Conservation (phyloP, 2,797 vertebrate genomes). For the Fundulus diaphanus region DNA sequence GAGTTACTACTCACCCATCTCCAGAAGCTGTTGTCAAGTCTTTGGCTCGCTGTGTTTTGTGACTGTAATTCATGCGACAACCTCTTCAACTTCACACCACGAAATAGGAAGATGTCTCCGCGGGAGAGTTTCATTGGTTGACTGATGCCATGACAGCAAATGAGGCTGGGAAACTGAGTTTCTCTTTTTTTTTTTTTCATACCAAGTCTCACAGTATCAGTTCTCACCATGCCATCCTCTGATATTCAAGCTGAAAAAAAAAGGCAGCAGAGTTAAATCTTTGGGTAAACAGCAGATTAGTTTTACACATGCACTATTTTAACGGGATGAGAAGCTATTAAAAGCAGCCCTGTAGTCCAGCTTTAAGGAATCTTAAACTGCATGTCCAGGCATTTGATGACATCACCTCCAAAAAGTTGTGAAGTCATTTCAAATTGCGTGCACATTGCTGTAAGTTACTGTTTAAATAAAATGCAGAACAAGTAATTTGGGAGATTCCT, state of each 20-base stretch:
- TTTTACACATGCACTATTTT: neutral
- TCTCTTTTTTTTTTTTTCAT: conserved; percentile 5
- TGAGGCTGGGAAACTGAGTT: conserved; percentile 71
- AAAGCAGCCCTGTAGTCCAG: neutral
- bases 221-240: conserved; percentile 37
- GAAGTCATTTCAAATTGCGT: no score
- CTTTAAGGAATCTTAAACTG: neutral
- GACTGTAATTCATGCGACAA: conserved; percentile 49
- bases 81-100: conserved; percentile 65
- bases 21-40: conserved; percentile 52
- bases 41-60: conserved; percentile 42
- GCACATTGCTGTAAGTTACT: neutral
- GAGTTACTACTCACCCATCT: conserved; percentile 75
- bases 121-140: conserved; percentile 74
- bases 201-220: conserved; percentile 18
- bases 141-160: conserved; percentile 49
- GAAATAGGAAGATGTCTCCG: conserved; percentile 73
- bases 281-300: neutral
- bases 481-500: neutral
- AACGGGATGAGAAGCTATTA: neutral
- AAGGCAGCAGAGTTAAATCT: conserved; percentile 13
- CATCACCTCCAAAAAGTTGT: neutral
- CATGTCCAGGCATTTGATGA: neutral
- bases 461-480: neutral
- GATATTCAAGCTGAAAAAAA: conserved; percentile 14